Conservation (phyloP, 2,797 vertebrate genomes). For the Rhabdomys pumilio region DNA sequence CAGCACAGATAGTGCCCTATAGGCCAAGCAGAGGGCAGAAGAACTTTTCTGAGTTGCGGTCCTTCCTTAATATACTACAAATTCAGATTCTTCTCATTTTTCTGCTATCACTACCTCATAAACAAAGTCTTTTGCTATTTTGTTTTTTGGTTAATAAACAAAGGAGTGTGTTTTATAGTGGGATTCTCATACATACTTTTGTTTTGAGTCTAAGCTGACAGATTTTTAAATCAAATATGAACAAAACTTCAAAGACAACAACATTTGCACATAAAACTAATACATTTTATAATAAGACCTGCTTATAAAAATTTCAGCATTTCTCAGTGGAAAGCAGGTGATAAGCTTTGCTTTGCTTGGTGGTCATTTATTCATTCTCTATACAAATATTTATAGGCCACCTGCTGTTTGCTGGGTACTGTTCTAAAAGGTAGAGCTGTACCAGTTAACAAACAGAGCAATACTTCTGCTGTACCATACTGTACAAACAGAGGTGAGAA, state of each 20-base stretch:
- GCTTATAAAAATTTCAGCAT: conserved; percentile 1
- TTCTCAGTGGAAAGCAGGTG: neutral
- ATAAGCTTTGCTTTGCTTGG: neutral
- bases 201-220: neutral
- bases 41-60: neutral
- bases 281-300: neutral
- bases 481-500: neutral
- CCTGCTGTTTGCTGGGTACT: conserved; percentile 6
- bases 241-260: conserved; percentile 7
- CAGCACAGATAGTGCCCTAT: neutral
- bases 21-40: neutral
- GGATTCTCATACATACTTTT: neutral
- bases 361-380: conserved; percentile 9
- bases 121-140: neutral
- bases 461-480: neutral
- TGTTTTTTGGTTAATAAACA: neutral
- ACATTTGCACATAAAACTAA: neutral
- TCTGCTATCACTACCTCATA: neutral
- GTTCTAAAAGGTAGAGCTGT: neutral
- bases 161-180: neutral
- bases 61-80: neutral
- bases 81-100: conserved; percentile 29
- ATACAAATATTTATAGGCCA: neutral
- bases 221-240: conserved; percentile 33
- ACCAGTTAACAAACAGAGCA: neutral